Percentiles rank a stretch among this genome's conserved stretches.
These are phyloP conservation scores for Tinea pellionella DNA, from an alignment of 2,888 invertebrate species.

Conservation along the genomic window DNA sequence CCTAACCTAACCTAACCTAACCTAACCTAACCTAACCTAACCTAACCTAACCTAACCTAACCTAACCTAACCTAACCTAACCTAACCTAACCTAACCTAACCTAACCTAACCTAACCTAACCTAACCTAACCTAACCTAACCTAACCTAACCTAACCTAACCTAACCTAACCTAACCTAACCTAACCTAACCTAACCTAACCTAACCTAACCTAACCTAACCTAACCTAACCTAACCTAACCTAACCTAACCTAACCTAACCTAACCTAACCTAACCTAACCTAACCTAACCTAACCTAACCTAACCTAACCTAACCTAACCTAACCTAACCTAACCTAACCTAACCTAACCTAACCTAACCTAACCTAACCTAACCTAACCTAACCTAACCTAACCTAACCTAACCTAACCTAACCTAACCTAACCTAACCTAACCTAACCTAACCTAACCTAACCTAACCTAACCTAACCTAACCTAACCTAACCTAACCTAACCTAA, in stretches of 20 bases:
- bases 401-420: no score
- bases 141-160: slow-evolving; percentile 16
- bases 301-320: slow-evolving; percentile 15
- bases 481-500: no score
- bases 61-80: slow-evolving; percentile 16
- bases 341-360: slow-evolving; percentile 15
- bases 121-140: slow-evolving; percentile 16
- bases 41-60: slow-evolving; percentile 16
- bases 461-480: no score
- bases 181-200: slow-evolving; percentile 9
- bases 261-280: slow-evolving; percentile 16
- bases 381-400: no score
- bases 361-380: slow-evolving; percentile 17
- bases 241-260: slow-evolving; percentile 18
- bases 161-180: slow-evolving; percentile 14
- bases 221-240: slow-evolving; percentile 18
- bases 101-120: slow-evolving; percentile 16
- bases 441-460: no score
- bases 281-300: slow-evolving; percentile 16
- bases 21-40: slow-evolving; percentile 14
- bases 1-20: neutral
- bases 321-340: slow-evolving; percentile 14
- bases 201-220: slow-evolving; percentile 16
- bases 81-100: slow-evolving; percentile 15
- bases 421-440: no score